A percentile compares a stretch with the other conserved stretches of the same genome.
Evolutionary conservation across 2,888 invertebrate genomes (phyloP).

Genomic region (Hirtodrosophila cameraria): DNA sequence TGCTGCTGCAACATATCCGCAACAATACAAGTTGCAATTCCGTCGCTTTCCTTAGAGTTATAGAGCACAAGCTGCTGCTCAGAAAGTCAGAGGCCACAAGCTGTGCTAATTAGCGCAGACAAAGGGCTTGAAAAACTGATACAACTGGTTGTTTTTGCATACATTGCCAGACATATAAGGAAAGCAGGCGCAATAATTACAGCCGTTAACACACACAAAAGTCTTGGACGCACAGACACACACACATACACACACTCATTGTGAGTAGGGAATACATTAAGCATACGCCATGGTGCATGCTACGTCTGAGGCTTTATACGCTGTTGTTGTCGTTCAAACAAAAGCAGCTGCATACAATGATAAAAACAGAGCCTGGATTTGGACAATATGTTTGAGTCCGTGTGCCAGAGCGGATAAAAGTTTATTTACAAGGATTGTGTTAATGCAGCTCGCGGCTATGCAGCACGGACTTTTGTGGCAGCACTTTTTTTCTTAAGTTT

Average conservation of each 20-base stretch:
- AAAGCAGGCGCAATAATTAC: slow-evolving; percentile 68
- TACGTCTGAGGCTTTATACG: slow-evolving; percentile 46
- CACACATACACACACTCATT: slow-evolving; percentile 13
- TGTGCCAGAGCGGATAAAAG: slow-evolving; percentile 59
- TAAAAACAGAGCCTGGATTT: slow-evolving; percentile 45
- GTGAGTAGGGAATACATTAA: slow-evolving; percentile 51
- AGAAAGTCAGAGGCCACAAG: slow-evolving; percentile 63
- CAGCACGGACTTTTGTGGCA: slow-evolving; percentile 65
- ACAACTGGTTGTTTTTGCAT: slow-evolving; percentile 33
- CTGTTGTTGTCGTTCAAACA: slow-evolving; percentile 60
- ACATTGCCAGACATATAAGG: slow-evolving; percentile 29
- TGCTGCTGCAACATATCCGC: slow-evolving; percentile 50
- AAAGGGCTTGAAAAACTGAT: slow-evolving; percentile 55
- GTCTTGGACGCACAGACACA: slow-evolving; percentile 45
- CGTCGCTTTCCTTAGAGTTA: slow-evolving; percentile 24
- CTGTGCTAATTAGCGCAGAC: slow-evolving; percentile 71
- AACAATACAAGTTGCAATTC: slow-evolving; percentile 41
- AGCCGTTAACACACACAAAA: slow-evolving; percentile 68
- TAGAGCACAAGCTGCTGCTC: slow-evolving; percentile 1
- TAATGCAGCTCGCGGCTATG: slow-evolving; percentile 73
- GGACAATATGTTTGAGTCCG: slow-evolving; percentile 62
- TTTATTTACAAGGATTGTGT: slow-evolving; percentile 74
- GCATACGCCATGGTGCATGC: slow-evolving; percentile 63
- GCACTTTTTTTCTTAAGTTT: slow-evolving; percentile 29
- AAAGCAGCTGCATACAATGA: slow-evolving; percentile 64